Conservation (phyloP, 2,797 vertebrate genomes). For the Microctenopoma stevenorrisi region DNA sequence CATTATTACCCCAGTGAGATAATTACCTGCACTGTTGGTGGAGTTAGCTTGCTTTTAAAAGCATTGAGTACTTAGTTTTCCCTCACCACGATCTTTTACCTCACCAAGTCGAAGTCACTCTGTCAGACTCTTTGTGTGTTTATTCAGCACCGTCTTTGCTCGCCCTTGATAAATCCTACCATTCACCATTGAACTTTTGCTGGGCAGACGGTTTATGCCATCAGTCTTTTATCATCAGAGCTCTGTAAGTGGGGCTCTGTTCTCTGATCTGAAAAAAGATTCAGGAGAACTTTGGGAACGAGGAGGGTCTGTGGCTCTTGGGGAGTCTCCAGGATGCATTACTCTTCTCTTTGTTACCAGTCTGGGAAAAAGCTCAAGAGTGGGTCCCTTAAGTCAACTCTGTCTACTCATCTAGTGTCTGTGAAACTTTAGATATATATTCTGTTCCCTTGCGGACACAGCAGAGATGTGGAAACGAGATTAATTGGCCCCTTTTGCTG, state of each 20-base stretch:
- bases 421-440: conserved; percentile 54
- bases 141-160: conserved; percentile 1
- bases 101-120: not conserved
- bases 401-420: conserved; percentile 41
- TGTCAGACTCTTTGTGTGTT: not conserved
- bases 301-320: conserved; percentile 32
- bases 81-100: not conserved
- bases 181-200: conserved; percentile 4
- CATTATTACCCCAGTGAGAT: not conserved
- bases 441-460: conserved; percentile 29
- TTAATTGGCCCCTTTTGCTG: conserved; percentile 38
- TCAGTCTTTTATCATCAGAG: conserved; percentile 54
- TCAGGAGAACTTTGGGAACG: conserved; percentile 21
- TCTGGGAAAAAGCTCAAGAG: conserved; percentile 45
- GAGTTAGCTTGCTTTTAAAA: conserved; percentile 11
- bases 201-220: conserved; percentile 48
- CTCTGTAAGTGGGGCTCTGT: conserved; percentile 33
- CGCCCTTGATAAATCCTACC: not conserved
- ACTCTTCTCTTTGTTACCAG: conserved; percentile 54
- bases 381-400: conserved; percentile 46
- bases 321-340: conserved; percentile 27
- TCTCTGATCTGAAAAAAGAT: conserved; percentile 52
- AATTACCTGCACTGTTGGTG: not conserved
- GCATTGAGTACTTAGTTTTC: not conserved
- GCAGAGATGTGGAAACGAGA: conserved; percentile 38